Evolutionary conservation across 2,113 vertebrate species (phyloP).

Genomic region (Numida meleagris): DNA sequence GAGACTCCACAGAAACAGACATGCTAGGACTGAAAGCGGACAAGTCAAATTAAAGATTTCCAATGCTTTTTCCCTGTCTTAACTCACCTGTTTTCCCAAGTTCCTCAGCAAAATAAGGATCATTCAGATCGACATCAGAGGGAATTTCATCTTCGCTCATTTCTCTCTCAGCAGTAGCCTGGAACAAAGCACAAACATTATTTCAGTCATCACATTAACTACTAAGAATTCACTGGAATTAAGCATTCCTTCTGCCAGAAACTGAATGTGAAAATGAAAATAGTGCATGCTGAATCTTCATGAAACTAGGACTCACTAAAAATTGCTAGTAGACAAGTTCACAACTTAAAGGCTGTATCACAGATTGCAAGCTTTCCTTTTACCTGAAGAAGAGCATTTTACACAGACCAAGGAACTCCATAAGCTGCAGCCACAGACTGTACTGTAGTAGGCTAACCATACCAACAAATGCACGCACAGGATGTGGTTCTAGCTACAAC

Average conservation of each 20-base stretch:
- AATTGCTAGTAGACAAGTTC: background rate
- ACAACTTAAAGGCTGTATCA: background rate
- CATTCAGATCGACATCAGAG: slow-evolving; percentile 87
- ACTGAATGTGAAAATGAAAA: background rate
- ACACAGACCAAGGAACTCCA: background rate
- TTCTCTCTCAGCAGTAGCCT: slow-evolving; percentile 73
- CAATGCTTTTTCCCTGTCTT: background rate
- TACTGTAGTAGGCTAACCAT: background rate
- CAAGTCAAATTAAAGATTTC: background rate
- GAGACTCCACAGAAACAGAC: background rate
- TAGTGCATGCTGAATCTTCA: background rate
- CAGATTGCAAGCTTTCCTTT: background rate
- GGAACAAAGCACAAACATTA: background rate
- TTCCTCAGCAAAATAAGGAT: slow-evolving; percentile 93
- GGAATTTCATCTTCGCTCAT: slow-evolving; percentile 87
- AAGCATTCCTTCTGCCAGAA: background rate
- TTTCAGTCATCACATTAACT: background rate
- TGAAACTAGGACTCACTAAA: background rate
- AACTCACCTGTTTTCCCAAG: slow-evolving; percentile 79
- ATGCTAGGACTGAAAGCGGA: background rate
- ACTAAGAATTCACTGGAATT: background rate
- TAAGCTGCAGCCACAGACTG: background rate
- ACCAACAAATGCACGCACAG: background rate
- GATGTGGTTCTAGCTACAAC: background rate
- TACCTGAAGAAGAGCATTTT: background rate